Base-by-base conservation (phyloP, 1,140 invertebrate species). In the Metopolophium dirhodum region DNA sequence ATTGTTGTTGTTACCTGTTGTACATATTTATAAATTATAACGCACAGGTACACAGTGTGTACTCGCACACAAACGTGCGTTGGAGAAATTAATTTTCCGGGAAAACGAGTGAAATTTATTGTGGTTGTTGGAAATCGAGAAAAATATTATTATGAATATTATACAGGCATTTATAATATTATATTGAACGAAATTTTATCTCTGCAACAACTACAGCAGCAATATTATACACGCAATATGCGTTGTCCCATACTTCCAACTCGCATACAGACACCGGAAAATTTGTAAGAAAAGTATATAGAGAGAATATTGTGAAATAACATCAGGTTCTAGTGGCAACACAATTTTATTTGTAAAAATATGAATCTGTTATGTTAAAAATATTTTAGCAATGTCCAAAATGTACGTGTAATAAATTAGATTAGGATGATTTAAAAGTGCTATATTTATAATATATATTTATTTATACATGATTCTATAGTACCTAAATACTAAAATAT, bases 81-180 rank as follows among this genome's bases (percentile, higher is more conserved):
- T 14, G 49, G 35, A 37, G 49, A 89, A 89, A 57, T 54, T 35
- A 35, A 89, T 57, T 89, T 89, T 41, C 35, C 51, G 20, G 35
- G 88, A 57, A 89, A 89, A 89, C 35, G 8, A 26, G 49, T 2
- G 88, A 89, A 89, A 89, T n/a, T n/a, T n/a, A n/a, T 37, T 51
- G 23, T 41, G 8, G 2, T 51, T 49, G 87, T 23, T 22, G 87
- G n/a, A 89, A 89, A 89, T 89, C 49, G 49, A 54, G 22, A 89
- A 89, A 26, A 87, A n/a, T 47, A 47, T 14, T 26, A 30, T 83
- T 11, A 83, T 83, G 18, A 83, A 23, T 41, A 45, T 85, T 87
- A 87, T 49, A 30, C 9, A 47, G 26, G 14, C 11, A 86, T 47
- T 30, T 86, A 86, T 86, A 86, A 86, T 86, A 86, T 86, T 30